phyloP scores from a whole-genome alignment of 53 echinoderm and acorn worm species.

The Echinarachnius parma region DNA sequence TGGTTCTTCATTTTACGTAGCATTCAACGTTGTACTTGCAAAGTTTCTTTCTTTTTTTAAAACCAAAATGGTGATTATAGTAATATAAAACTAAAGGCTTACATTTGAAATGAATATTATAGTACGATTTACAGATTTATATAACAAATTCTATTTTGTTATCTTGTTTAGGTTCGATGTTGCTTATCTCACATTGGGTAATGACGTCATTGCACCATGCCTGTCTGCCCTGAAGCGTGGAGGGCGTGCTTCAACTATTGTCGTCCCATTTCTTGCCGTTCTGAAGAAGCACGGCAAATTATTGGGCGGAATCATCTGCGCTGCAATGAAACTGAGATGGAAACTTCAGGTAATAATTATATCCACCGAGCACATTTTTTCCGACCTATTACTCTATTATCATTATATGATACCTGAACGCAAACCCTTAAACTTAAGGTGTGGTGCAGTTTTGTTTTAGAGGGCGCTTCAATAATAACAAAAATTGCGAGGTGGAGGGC shows the following conservation, averaged over 20 bases:
- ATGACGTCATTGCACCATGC: not conserved
- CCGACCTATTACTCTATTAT: too few relatives aligned
- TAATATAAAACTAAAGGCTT: too few relatives aligned
- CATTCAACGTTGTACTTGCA: too few relatives aligned
- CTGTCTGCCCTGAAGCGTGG: not conserved
- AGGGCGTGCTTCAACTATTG: slow-evolving; percentile 1
- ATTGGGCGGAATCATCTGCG: not conserved
- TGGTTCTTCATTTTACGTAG: too few relatives aligned
- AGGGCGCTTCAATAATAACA: not conserved
- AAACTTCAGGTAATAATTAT: slow-evolving; percentile 4
- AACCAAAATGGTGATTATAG: too few relatives aligned
- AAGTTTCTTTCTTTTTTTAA: too few relatives aligned
- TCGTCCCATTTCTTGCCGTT: slow-evolving; percentile 12
- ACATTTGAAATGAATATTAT: too few relatives aligned
- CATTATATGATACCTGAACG: too few relatives aligned
- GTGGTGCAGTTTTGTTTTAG: not conserved
- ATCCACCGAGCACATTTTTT: too few relatives aligned
- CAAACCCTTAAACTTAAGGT: not conserved
- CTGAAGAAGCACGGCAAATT: slow-evolving; percentile 12
- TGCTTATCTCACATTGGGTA: not conserved
- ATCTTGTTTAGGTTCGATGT: slow-evolving; percentile 38
- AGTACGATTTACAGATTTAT: too few relatives aligned
- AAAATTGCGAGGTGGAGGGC: too few relatives aligned
- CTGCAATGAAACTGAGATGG: not conserved
- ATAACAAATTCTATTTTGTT: too few relatives aligned